These are phyloP conservation scores for Ricordea florida DNA, from an alignment of 92 coral and sea anemone genomes.

Conservation along the genomic window DNA sequence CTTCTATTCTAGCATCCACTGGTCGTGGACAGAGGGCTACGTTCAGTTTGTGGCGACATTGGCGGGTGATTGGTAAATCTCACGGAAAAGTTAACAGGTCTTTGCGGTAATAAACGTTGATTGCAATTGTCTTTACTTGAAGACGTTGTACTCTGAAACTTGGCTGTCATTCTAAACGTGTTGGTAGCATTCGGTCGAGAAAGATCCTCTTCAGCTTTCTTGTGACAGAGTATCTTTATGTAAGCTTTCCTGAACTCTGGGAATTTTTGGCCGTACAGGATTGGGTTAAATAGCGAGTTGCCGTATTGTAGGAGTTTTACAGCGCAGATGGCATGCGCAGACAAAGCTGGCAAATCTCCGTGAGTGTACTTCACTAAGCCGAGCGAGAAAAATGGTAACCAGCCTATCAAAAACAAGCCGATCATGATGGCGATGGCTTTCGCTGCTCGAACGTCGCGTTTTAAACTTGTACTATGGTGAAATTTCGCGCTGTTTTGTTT, in stretches of 20 bases:
- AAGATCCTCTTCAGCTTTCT: too few relatives aligned
- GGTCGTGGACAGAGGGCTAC: too few relatives aligned
- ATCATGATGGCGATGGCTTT: slow-evolving; percentile 75
- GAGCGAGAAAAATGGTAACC: slow-evolving; percentile 76
- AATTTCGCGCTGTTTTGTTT: slow-evolving; percentile 39
- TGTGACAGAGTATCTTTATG: slow-evolving; percentile 45
- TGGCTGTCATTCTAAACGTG: too few relatives aligned
- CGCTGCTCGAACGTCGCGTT: slow-evolving; percentile 66
- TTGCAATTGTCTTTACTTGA: too few relatives aligned
- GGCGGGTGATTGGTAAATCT: too few relatives aligned
- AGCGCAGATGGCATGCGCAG: slow-evolving; percentile 56
- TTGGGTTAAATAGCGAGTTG: slow-evolving; percentile 72
- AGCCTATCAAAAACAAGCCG: slow-evolving; percentile 65
- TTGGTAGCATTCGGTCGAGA: too few relatives aligned
- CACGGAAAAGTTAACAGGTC: too few relatives aligned
- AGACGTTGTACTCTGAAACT: too few relatives aligned
- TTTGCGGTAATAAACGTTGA: too few relatives aligned
- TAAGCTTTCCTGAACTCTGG: slow-evolving; percentile 72
- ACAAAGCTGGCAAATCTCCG: background rate
- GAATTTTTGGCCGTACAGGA: slow-evolving; percentile 67
- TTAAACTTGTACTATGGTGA: slow-evolving; percentile 24
- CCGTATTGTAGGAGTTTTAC: slow-evolving; percentile 73
- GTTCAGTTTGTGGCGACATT: too few relatives aligned
- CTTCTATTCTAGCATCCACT: too few relatives aligned
- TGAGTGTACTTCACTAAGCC: slow-evolving; percentile 26